A percentile compares a stretch with the other conserved stretches of the same genome.
Evolutionary conservation across 2,113 vertebrate species (phyloP).

Genomic region (Oreochromis spilurus): DNA sequence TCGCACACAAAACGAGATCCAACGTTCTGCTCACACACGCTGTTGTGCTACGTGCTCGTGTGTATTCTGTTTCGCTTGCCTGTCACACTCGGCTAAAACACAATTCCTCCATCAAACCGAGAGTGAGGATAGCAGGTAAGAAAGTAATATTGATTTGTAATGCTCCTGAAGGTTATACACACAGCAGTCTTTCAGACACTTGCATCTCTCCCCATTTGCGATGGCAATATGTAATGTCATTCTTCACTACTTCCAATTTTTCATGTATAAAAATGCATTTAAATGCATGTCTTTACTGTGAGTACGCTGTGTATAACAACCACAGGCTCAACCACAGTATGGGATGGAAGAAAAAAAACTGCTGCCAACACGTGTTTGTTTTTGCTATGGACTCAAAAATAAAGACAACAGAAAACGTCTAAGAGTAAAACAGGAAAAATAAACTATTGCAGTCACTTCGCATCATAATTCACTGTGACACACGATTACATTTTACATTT

Average conservation of each 20-base stretch:
- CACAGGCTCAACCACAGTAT: background rate
- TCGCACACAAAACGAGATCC: conserved; percentile 36
- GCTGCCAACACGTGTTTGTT: background rate
- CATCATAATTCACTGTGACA: background rate
- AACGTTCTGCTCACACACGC: conserved; percentile 19
- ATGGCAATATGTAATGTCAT: conserved; percentile 30
- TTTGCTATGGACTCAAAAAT: background rate
- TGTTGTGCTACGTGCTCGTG: background rate
- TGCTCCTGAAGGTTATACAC: conserved; percentile 25
- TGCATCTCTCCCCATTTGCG: conserved; percentile 24
- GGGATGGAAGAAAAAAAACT: background rate
- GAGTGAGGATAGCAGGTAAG: conserved; percentile 29
- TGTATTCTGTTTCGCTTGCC: background rate
- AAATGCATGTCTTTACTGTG: background rate
- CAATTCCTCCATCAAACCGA: conserved; percentile 28
- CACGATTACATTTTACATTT: background rate
- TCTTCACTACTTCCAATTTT: conserved; percentile 30
- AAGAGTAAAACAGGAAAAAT: background rate
- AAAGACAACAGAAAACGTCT: background rate
- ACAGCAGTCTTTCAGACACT: conserved; percentile 26
- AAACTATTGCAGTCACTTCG: background rate
- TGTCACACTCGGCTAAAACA: conserved; percentile 33
- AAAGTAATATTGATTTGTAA: conserved; percentile 47
- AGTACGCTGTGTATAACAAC: background rate
- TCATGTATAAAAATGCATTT: background rate